Base-by-base conservation (phyloP, 2,888 invertebrate genomes). In the Chymomyza procnemis region DNA sequence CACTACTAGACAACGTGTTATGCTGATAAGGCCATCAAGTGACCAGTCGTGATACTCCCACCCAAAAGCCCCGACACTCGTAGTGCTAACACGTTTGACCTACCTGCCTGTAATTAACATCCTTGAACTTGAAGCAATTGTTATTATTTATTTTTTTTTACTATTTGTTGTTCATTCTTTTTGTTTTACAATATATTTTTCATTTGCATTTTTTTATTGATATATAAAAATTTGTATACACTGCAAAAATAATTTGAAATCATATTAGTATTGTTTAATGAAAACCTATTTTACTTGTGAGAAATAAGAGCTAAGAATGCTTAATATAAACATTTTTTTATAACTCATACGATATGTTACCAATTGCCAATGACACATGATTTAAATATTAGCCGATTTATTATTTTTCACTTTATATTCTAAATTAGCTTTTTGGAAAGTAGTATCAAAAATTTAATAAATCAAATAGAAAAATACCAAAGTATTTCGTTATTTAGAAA, bases 1-100 rank as follows among this genome's bases (percentile, higher is more conserved):
- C 80, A 80, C 67, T 48, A 59, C 4, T 14, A 61, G 59, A 69
- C 46, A 83, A 64, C 84, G 84, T 81, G 84, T 41, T 41, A 41
- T 30, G 46, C 54, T 34, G 54, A 54, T 54, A 61, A 61, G 34
- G 50, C 50, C 18, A 6, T 2, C 50, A 4, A 2, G 3, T 19
- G 50, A 8, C 50, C 18, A 18, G 16, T 8, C 18, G 4, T 1
- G 14, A 1, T 12, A 50, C 50, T 8, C 50, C 50, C 50, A 50
- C 50, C 50, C 2, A 50, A 16, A 2, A 5, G 1, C 18, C 16
- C 18, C 50, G 3, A 1, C 4, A 2, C 1, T 19, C 18, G 16
- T 5, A 4, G n/a, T 21, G 6, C 30, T 54, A 9, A 22, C 54
- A 55, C 47, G 34, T 50, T 16, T 18, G 8, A 16, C 30, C 34